Base-by-base conservation (phyloP, 2,888 invertebrate genomes). In the Neoascia interrupta region DNA sequence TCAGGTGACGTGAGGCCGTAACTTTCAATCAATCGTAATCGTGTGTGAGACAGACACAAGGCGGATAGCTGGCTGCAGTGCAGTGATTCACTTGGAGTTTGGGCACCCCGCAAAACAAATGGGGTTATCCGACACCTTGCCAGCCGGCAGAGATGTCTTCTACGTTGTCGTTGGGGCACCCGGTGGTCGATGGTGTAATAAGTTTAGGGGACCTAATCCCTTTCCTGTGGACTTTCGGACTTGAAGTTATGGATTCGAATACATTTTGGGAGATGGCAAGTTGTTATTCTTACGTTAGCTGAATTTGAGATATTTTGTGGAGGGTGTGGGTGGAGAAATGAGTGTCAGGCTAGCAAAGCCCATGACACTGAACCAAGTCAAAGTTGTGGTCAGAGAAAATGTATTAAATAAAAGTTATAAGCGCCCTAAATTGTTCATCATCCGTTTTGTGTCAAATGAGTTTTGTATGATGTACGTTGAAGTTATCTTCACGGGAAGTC, bases 1-100 rank as follows among this genome's bases (percentile, higher is more conserved):
- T 76, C 63, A 72, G 72, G 75, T 75, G 70, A 70, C 75, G 70
- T 70, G 63, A 37, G 60, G 60, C 72, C 72, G 72, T 76, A 76
- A 76, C 53, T 76, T 64, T 76, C 72, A 76, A 76, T 76, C 72
- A 72, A 76, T 53, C 60, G 58, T 19, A 53, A 36, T 47, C 31
- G 39, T 53, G 53, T 60, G 56, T 47, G 61, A 56, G 61, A 54
- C 18, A 39, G 53, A 34, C 26, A 21, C 4, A 28, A 10, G 18
- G 28, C 11, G 31, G n/a, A 5, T n/a, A 23, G 28, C 28, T 34
- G 43, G 41, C 16, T 31, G 41, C 60, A 54, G 70, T 31, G 41
- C 60, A 54, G 70, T 37, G 53, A 70, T 53, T 61, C 45, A 53
- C 51, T 23, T 61, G 4, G 43, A 28, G 28, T 37, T 36, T 53